Evolutionary conservation across 2,888 invertebrate genomes (phyloP), one percentile per base, ranked within the genome.

Genomic region (Agapostemon virescens): DNA sequence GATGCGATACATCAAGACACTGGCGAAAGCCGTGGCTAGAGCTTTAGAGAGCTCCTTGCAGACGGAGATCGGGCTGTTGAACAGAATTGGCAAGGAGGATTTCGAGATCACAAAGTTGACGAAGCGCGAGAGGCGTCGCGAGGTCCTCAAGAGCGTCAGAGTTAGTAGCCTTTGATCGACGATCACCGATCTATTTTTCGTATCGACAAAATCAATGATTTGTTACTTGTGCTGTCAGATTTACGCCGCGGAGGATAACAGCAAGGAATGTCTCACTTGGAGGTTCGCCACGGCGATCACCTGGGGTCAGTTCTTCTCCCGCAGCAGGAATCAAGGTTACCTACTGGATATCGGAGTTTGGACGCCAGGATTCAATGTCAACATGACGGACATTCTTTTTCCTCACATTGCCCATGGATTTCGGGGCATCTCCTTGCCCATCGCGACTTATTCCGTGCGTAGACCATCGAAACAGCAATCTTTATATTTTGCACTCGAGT

Each of bases 321-420:
- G 93, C 3, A 91, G 93, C 79, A 91, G 80, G 49, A 81, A 86
- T 15, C 61, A 80, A 1, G 89, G 90, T 6, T 89, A 93, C 61
- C 85, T 94, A 49, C 87, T 94, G 17, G 88, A 95, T 90, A 95
- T 96, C 2, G 97, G 97, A 0, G 93, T 92, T 49, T 98, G 98
- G 98, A 94, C 95, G 77, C 95, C 97, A 0, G 94, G 95, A 45
- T 94, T 95, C 82, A 97, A 97, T 0, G 93, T 95, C 42, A 93
- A 94, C 58, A 94, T 96, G 84, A 93, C 93, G 0, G 97, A 97
- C 89, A 94, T 95, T 20, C 91, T 97, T 45, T 98, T 98, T 92
- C 97, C 97, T 0, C 97, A 98, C 89, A 94, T 96, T 0, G 94
- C 94, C 0, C 96, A 97, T 81, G 96, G 97, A 15, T 98, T 98